Percentiles rank a stretch among this genome's conserved stretches.
phyloP scores from a whole-genome alignment of 1,140 invertebrate genomes.

The Drosophila obscura region DNA sequence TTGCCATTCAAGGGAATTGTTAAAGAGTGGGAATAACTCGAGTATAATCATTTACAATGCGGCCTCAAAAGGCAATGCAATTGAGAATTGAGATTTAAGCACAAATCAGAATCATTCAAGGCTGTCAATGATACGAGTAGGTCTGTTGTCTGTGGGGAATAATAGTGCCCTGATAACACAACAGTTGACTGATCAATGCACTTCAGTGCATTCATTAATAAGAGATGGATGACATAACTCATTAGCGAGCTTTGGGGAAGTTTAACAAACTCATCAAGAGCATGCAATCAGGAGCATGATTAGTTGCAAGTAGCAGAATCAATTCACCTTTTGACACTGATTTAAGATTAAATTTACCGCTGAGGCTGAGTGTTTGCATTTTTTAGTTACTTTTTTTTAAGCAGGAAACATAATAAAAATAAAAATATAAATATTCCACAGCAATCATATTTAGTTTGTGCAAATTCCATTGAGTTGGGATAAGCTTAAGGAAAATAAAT shows the following conservation, averaged over 20 bases:
- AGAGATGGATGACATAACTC: no score
- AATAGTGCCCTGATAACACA: slow-evolving; percentile 10
- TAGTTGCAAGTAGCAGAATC: no score
- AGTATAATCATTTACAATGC: slow-evolving; percentile 75
- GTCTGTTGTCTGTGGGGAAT: slow-evolving; percentile 15
- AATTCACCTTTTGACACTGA: no score
- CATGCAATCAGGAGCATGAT: no score
- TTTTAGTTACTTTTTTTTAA: no score
- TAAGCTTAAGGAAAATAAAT: slow-evolving; percentile 16
- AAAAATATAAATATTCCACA: no score
- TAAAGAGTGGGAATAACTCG: slow-evolving; percentile 36
- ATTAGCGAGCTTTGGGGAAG: no score
- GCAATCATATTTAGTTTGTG: slow-evolving; percentile 7
- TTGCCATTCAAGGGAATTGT: slow-evolving; percentile 11
- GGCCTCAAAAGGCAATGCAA: slow-evolving; percentile 67
- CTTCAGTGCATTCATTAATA: slow-evolving; percentile 9
- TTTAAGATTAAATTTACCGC: no score
- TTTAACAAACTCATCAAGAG: no score
- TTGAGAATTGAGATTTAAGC: slow-evolving; percentile 65
- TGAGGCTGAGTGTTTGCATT: no score
- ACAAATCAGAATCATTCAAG: slow-evolving; percentile 50
- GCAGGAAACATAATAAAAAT: no score
- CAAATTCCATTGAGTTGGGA: slow-evolving; percentile 20
- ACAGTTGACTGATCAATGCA: slow-evolving; percentile 38
- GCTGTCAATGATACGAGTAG: slow-evolving; percentile 3